These are phyloP conservation scores for Dascillus cervinus DNA, from an alignment of 2,888 invertebrate species.

Conservation along the genomic window DNA sequence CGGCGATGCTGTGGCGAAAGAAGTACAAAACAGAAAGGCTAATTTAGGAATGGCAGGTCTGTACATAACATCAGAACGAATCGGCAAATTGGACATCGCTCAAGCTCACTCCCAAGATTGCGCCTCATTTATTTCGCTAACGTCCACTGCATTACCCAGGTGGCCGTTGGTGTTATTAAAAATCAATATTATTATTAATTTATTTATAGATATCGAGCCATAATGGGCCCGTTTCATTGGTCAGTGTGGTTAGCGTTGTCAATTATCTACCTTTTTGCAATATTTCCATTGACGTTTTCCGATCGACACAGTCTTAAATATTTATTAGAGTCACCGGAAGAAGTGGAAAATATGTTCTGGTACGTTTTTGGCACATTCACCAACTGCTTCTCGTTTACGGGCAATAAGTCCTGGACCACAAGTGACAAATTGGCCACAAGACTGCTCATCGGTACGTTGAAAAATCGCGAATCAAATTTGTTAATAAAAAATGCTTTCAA, in stretches of 20 bases:
- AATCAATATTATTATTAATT: slow-evolving; percentile 3
- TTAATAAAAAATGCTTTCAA: slow-evolving; percentile 29
- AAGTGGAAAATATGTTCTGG: slow-evolving; percentile 81
- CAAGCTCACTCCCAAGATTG: slow-evolving; percentile 65
- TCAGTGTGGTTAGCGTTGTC: slow-evolving; percentile 70
- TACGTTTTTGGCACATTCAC: slow-evolving; percentile 81
- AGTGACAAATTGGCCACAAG: slow-evolving; percentile 62
- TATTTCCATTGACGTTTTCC: slow-evolving; percentile 67
- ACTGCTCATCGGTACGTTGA: slow-evolving; percentile 57
- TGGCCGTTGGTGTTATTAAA: slow-evolving; percentile 23
- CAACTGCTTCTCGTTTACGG: slow-evolving; percentile 66
- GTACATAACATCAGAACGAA: slow-evolving; percentile 52
- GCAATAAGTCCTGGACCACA: slow-evolving; percentile 63
- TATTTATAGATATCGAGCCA: slow-evolving; percentile 62
- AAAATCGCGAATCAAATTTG: not conserved
- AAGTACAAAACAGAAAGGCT: slow-evolving; percentile 47
- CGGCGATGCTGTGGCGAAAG: slow-evolving; percentile 53
- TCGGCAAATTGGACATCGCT: slow-evolving; percentile 51
- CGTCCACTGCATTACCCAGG: slow-evolving; percentile 73
- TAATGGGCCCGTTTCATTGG: slow-evolving; percentile 78
- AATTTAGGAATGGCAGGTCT: slow-evolving; percentile 68
- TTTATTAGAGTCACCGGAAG: slow-evolving; percentile 59
- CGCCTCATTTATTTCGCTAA: slow-evolving; percentile 66
- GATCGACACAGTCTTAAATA: slow-evolving; percentile 61
- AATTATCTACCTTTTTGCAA: slow-evolving; percentile 61